A percentile compares a stretch with the other conserved stretches of the same genome.
Conservation (phyloP, 2,888 invertebrate genomes). For the Philereme vetulata region DNA sequence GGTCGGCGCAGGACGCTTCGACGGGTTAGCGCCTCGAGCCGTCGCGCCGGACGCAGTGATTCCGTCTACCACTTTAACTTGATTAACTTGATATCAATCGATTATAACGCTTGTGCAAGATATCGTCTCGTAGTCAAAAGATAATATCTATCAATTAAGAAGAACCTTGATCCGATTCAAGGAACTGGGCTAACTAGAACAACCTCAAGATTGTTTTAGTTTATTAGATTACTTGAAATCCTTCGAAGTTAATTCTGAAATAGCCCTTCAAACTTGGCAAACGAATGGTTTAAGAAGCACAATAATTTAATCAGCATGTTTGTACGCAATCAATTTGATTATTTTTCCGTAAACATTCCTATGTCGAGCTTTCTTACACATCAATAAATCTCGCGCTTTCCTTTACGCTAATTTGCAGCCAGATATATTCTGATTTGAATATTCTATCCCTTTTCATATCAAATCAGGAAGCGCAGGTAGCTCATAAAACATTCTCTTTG, state of each 20-base stretch:
- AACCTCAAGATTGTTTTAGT: not conserved
- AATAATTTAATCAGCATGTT: slow-evolving; percentile 32
- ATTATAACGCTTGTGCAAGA: slow-evolving; percentile 25
- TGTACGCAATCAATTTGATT: slow-evolving; percentile 34
- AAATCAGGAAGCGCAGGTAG: slow-evolving; percentile 23
- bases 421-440: slow-evolving; percentile 28
- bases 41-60: slow-evolving; percentile 31
- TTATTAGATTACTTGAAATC: slow-evolving; percentile 9
- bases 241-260: not conserved
- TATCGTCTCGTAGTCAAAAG: slow-evolving; percentile 5
- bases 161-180: too few species aligned
- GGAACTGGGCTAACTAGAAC: too few species aligned
- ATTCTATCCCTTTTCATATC: slow-evolving; percentile 24
- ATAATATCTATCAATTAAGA: not conserved
- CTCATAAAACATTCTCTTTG: slow-evolving; percentile 31
- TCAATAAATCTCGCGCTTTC: slow-evolving; percentile 33
- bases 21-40: slow-evolving; percentile 50
- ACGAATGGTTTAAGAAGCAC: slow-evolving; percentile 19
- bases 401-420: slow-evolving; percentile 31
- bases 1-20: slow-evolving; percentile 52
- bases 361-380: slow-evolving; percentile 36
- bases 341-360: slow-evolving; percentile 39
- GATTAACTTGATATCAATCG: slow-evolving; percentile 25
- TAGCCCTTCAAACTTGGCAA: slow-evolving; percentile 12
- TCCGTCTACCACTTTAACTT: slow-evolving; percentile 38